phyloP scores from a whole-genome alignment of 2,888 invertebrate genomes.

The Hirtodrosophila duncani region DNA sequence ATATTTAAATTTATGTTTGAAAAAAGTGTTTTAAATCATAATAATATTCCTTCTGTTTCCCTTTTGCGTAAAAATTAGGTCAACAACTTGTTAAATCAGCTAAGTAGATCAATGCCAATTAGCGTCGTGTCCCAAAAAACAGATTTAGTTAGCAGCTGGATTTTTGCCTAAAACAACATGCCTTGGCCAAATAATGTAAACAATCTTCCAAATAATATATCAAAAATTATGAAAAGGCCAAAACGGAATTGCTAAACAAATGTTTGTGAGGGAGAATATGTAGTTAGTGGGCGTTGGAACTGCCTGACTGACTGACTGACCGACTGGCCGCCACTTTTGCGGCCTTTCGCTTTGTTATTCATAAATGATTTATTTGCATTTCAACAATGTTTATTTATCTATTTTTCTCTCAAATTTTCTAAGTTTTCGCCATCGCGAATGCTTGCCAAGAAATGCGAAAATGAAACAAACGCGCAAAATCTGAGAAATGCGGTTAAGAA shows the following conservation, averaged over 20 bases:
- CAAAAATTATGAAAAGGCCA: slow-evolving; percentile 5
- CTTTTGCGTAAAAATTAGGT: too few species aligned
- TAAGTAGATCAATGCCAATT: slow-evolving; percentile 46
- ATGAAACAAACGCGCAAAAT: slow-evolving; percentile 27
- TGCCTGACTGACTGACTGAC: slow-evolving; percentile 22
- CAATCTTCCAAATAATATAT: slow-evolving; percentile 35
- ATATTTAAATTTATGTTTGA: too few species aligned
- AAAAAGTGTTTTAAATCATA: too few species aligned
- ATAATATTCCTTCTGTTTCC: too few species aligned
- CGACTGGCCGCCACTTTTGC: slow-evolving; percentile 30
- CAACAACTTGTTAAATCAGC: background rate
- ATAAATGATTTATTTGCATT: slow-evolving; percentile 55
- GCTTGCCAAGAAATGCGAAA: slow-evolving; percentile 63
- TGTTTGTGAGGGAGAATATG: slow-evolving; percentile 29
- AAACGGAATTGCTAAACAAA: slow-evolving; percentile 37
- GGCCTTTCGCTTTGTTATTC: slow-evolving; percentile 23
- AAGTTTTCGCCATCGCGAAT: slow-evolving; percentile 35
- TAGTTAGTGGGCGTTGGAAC: slow-evolving; percentile 30
- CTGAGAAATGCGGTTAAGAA: slow-evolving; percentile 31
- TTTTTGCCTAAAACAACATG: slow-evolving; percentile 26
- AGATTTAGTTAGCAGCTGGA: too few species aligned
- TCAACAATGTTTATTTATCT: slow-evolving; percentile 64
- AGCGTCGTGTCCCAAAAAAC: too few species aligned
- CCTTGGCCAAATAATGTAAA: slow-evolving; percentile 27
- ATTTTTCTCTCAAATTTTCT: slow-evolving; percentile 53